These are phyloP conservation scores for Apamea monoglypha DNA, from an alignment of 2,888 invertebrate genomes.

Conservation along the genomic window DNA sequence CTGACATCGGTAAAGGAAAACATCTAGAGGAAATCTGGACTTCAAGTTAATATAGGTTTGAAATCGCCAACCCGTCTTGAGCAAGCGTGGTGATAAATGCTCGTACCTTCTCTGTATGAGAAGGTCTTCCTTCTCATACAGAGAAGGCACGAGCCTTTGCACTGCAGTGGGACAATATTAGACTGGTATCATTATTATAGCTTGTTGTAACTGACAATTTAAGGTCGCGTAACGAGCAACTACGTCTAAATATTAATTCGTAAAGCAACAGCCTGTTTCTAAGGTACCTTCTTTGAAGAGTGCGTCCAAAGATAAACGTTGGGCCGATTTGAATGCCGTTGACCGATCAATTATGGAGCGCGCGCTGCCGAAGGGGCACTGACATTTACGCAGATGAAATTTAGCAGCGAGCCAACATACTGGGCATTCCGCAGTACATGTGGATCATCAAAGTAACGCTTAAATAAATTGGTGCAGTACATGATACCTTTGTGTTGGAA, in stretches of 20 bases:
- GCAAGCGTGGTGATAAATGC: neutral
- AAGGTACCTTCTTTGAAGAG: constrained; percentile 69
- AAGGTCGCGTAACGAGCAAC: too few relatives aligned
- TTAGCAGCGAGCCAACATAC: constrained; percentile 79
- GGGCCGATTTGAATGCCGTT: constrained; percentile 81
- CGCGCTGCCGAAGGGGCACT: constrained; percentile 75
- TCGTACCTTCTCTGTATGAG: neutral
- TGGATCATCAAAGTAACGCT: constrained; percentile 77
- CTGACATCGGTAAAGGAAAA: neutral
- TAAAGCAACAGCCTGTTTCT: constrained; percentile 53
- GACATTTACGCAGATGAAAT: constrained; percentile 84
- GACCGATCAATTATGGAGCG: constrained; percentile 83
- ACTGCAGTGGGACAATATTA: neutral
- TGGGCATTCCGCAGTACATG: constrained; percentile 75
- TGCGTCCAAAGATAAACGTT: constrained; percentile 76
- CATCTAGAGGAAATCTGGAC: neutral
- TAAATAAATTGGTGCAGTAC: constrained; percentile 71
- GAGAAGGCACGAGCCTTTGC: too few relatives aligned
- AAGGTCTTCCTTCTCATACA: too few relatives aligned
- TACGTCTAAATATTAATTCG: neutral
- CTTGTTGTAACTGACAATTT: neutral
- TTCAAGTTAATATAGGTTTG: neutral
- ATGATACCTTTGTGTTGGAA: constrained; percentile 48
- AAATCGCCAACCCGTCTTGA: neutral
- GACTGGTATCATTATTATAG: neutral